Evolutionary conservation across 2,888 invertebrate species (phyloP).

Genomic region (Tachina grossa): DNA sequence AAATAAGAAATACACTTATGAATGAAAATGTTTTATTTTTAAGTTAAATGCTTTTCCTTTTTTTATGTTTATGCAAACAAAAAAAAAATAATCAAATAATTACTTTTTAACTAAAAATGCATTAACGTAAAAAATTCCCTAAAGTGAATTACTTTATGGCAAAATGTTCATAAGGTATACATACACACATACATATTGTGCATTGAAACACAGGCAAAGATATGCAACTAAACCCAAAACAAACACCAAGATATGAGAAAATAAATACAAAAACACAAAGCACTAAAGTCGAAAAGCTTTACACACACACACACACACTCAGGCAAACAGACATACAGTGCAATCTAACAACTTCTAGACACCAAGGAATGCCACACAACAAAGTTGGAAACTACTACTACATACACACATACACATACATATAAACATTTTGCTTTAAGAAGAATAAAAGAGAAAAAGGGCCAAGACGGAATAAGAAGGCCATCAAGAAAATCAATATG

Average conservation of each 20-base stretch:
- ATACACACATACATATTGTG: conserved; percentile 3
- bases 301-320: neutral
- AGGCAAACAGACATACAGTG: neutral
- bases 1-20: neutral
- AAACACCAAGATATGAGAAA: conserved; percentile 47
- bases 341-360: conserved; percentile 64
- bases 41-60: neutral
- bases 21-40: conserved; percentile 1
- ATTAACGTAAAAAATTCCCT: conserved; percentile 61
- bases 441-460: conserved; percentile 18
- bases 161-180: conserved; percentile 57
- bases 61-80: neutral
- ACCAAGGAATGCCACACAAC: conserved; percentile 69
- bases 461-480: conserved; percentile 59
- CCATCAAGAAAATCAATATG: conserved; percentile 76
- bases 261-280: conserved; percentile 47
- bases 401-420: conserved; percentile 44
- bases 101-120: conserved; percentile 68
- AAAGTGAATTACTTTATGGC: conserved; percentile 62
- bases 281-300: conserved; percentile 22
- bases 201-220: conserved; percentile 1
- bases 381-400: conserved; percentile 64
- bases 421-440: conserved; percentile 14
- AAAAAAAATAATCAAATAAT: conserved; percentile 68
- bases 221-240: conserved; percentile 50